These are phyloP conservation scores for Diploptera punctata DNA, from an alignment of 2,888 invertebrate genomes.

Conservation along the genomic window DNA sequence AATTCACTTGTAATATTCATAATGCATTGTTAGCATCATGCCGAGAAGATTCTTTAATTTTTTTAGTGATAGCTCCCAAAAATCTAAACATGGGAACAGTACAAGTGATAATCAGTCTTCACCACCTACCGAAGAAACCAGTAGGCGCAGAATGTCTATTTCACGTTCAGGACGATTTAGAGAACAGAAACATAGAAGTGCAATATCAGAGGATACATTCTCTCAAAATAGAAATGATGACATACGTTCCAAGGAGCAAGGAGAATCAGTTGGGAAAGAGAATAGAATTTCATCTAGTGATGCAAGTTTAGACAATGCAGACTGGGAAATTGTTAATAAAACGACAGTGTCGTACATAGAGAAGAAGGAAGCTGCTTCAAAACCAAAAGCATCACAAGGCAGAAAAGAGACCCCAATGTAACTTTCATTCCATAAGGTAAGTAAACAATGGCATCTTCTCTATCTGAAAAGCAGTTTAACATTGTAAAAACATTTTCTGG, in stretches of 20 bases:
- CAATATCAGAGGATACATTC: constrained; percentile 24
- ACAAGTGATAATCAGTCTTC: background rate
- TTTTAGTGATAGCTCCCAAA: constrained; percentile 12
- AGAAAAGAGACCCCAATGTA: background rate
- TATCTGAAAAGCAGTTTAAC: no score
- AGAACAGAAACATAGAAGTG: constrained; percentile 23
- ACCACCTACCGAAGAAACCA: background rate
- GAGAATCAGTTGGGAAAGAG: background rate
- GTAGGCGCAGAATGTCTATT: constrained; percentile 21
- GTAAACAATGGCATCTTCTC: no score
- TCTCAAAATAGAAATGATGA: background rate
- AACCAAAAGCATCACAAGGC: background rate
- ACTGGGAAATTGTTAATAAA: constrained; percentile 13
- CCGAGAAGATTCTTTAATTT: constrained; percentile 1
- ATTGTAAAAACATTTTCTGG: no score
- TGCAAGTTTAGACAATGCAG: background rate
- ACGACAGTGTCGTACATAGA: background rate
- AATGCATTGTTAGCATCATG: no score
- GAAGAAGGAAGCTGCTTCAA: background rate
- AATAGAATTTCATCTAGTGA: background rate
- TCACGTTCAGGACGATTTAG: constrained; percentile 38
- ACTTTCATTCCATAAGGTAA: no score
- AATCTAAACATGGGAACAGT: background rate
- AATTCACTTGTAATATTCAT: no score
- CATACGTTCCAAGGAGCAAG: background rate